Evolutionary conservation across 2,797 vertebrate genomes (phyloP).

Genomic region (Podargus strigoides): DNA sequence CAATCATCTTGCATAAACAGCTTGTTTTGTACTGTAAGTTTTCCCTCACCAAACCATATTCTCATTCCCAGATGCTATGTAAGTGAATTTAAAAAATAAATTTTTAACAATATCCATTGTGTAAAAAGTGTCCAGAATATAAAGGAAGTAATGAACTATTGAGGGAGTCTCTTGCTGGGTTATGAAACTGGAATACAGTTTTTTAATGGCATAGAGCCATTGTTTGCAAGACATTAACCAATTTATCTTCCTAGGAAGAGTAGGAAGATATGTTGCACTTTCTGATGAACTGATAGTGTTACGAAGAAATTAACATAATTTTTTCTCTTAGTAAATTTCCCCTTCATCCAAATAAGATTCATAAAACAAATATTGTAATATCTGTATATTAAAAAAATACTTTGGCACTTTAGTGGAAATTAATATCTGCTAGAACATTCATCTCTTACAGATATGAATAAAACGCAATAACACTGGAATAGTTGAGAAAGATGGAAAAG

Average conservation of each 20-base stretch:
- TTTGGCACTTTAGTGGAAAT: background rate
- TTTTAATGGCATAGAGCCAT: background rate
- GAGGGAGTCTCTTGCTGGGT: background rate
- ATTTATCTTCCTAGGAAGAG: background rate
- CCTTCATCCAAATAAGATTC: background rate
- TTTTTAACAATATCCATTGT: background rate
- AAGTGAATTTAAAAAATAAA: background rate
- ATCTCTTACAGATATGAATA: background rate
- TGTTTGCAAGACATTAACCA: background rate
- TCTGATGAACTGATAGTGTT: background rate
- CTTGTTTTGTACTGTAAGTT: background rate
- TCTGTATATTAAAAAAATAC: background rate
- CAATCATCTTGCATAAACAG: background rate
- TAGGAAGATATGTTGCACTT: background rate
- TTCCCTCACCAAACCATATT: background rate
- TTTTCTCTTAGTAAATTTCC: background rate
- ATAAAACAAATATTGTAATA: background rate
- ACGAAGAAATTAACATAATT: background rate
- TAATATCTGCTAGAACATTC: background rate
- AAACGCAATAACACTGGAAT: background rate
- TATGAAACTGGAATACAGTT: background rate
- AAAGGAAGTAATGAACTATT: background rate
- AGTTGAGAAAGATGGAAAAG: background rate
- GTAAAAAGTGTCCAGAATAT: background rate
- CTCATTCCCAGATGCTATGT: background rate